Evolutionary conservation across 2,113 vertebrate species (phyloP), one percentile per base, ranked within the genome.

Genomic region (Caretta caretta): DNA sequence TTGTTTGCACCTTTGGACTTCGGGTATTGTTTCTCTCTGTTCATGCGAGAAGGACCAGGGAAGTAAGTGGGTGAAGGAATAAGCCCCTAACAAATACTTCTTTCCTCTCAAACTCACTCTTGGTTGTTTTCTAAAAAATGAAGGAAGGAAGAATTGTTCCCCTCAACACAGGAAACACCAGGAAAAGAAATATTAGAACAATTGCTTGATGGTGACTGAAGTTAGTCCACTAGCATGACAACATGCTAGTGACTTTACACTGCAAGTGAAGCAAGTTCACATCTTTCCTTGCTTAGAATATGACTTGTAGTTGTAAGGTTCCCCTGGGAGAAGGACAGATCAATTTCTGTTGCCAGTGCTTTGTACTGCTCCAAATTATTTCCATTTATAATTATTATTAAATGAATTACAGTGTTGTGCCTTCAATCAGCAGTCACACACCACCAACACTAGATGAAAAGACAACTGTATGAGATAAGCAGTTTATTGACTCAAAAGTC

Each of bases 401-500:
- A 85, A 94, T 0, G 19, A 96, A 56, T 38, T 90, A 86, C 87
- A 81, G 78, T 8, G 1, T 78, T 3, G 51, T 0, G 48, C 91
- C 86, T 96, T 96, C 97, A 78, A 56, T 94, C 95, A 94, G 87
- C 62, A 10, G 1, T 89, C 96, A 92, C 88, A 56, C 87, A 4
- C 88, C 93, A 35, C 96, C 96, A 96, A 90, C 80, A 38, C 83
- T 2, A 92, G 92, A 97, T 93, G 91, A 95, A 94, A 96, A 91
- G 93, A 96, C 94, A 96, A 81, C 87, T 35, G 72, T 80, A 92
- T 0, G 0, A 97, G 96, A 95, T 93, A 93, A 97, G 90, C 87
- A 79, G 88, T 97, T 97, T 93, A 83, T 65, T 94, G 94, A 92
- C 96, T 94, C 94, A 96, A 75, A 96, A 96, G 87, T 86, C 84